Evolutionary conservation across 1,140 invertebrate genomes (phyloP), one percentile per base, ranked within the genome.

Genomic region (Aphidius ervi): DNA sequence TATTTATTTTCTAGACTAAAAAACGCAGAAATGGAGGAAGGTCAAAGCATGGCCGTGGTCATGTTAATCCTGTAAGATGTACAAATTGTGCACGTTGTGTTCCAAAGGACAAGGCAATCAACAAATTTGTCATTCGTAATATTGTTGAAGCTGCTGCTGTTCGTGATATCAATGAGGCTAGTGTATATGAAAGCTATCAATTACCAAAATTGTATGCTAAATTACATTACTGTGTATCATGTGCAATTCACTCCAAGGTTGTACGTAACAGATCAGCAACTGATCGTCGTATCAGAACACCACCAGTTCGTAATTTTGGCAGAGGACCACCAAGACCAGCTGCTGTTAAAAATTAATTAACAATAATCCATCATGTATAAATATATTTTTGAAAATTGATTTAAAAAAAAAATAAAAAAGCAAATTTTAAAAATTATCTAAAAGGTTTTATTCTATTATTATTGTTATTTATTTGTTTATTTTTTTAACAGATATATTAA

Each of bases 81-180:
- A 99, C 96, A 61, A 99, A 99, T 80, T 99, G 98, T 83, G 96
- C 96, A 47, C 86, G 98, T 58, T 99, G 95, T 81, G 94, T 98
- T 37, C 96, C 98, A 20, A 99, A 99, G 81, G 98, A 99, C 79
- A 99, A 99, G 76, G 96, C 98, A 1, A 99, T 99, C 79, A 99
- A 99, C 82, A 99, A 99, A 79, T 99, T 99, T 81, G 97, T 99
- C 55, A 99, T 99, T 73, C 85, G 98, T 69, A 99, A 99, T 79
- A 99, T 99, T 69, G 97, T 99, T 5, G 98, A 99, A 84, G 97
- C 97, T 55, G 97, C 98, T 52, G 97, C 97, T 71, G 96, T 99
- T 3, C 86, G 97, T 74, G 98, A 99, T 83, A 99, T 99, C 71
- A 94, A 94, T 69, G 97, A 99, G 78, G 96, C 95, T 62, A 95